Base-by-base conservation (phyloP, 2,113 vertebrate genomes). In the Balaeniceps rex region DNA sequence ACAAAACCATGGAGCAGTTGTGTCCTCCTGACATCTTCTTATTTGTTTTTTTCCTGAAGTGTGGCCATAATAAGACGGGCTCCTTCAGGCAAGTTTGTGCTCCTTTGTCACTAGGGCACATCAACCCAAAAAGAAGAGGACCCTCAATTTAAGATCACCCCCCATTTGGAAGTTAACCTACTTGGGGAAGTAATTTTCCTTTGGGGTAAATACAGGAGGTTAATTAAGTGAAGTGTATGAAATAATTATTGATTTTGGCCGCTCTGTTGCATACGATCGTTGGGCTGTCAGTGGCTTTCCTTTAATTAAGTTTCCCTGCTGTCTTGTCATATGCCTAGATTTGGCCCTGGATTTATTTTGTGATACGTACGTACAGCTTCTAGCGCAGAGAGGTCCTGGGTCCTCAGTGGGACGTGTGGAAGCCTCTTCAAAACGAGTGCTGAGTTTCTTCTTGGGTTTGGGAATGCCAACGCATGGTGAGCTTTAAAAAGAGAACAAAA, bases 191-290 rank as follows among this genome's bases (percentile, higher is more conserved):
- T 61, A 13, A 51, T 95, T 84, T 76, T 65, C 83, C 51, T 84
- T 87, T 75, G 47, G 78, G 61, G 87, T 83, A 54, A 83, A 80
- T 75, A 11, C 17, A 65, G 61, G 14, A 25, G 63, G 51, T 76
- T 91, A 87, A 90, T 90, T 63, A 93, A 91, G 63, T 54, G 74
- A 84, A 76, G 79, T 91, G 21, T 60, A 51, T 46, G 69, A 61
- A 93, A 65, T 87, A 31, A 65, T 70, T 71, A 95, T 93, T 93
- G 94, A 95, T 93, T 84, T 77, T 85, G 75, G 36, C 84, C 57
- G 74, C 40, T 83, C 47, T 42, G 26, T 66, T 42, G 42, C 74
- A 21, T 81, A 15, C 2, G 2, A 84, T 81, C 87, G 47, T 75
- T 84, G 79, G 75, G 69, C 69, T 92, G 72, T 84, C 93, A 55